Base-by-base conservation (phyloP, 2,797 vertebrate species). In the Eptatretus atami region DNA sequence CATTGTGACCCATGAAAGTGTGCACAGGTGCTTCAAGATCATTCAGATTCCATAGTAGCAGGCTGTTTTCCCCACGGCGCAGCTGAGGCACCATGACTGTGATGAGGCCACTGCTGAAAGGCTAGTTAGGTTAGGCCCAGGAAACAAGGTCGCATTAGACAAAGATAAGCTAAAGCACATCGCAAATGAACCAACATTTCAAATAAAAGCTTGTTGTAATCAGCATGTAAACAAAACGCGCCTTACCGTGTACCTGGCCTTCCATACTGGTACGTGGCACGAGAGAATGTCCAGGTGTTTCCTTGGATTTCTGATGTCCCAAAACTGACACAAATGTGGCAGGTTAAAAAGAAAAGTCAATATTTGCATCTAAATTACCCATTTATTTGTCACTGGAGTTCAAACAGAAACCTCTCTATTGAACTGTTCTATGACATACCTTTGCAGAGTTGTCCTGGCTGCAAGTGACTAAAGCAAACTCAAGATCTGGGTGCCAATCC, bases 41-140 rank as follows among this genome's bases (percentile, higher is more conserved):
- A 53, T 80, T 78, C 14, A 81, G 78, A 14, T 84, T 92, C 90
- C 90, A 96, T 15, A 96, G 74, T 3, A 96, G 73, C 6, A 96
- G 78, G 24, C 87, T 93, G 74, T 96, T 96, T 70, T 96, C 88
- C 31, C 65, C 65, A 3, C 90, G 74, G 14, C 88, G 76, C 44
- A 96, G 78, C 66, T 96, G 90, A 15, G 90, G 88, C 63, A 95
- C 90, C 90, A 96, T 96, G 67, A 96, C 87, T 0, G 90, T 95
- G 68, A 96, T 87, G 71, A 95, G 72, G 1, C 90, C 90, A 1
- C 81, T 84, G 68, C 78, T 87, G 75, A 94, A 95, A 11, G 88
- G 88, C 88, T 96, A 66, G 55, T 13, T 11, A 63, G 31, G 31
- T 44, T 44, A 44, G 31, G 31, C 31, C 31, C 4, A 44, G 31